Percentiles rank a stretch among this genome's conserved stretches.
phyloP scores from a whole-genome alignment of 2,113 vertebrate species.

The Pionites leucogaster region DNA sequence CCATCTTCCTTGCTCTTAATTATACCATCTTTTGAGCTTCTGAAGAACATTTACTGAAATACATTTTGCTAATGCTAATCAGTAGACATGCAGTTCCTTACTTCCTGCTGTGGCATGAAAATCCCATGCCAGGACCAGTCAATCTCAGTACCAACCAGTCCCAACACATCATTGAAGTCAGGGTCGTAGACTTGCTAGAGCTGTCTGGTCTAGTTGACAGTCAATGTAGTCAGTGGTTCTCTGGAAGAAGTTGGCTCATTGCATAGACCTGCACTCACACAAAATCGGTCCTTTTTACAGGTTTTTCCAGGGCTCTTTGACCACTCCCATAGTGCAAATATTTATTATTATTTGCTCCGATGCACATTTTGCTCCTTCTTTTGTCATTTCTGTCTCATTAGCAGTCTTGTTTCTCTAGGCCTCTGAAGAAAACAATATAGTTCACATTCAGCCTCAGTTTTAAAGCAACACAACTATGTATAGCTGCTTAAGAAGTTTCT shows the following conservation, averaged over 20 bases:
- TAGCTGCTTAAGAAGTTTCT: neutral
- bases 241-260: neutral
- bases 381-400: neutral
- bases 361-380: neutral
- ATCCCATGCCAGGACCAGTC: neutral
- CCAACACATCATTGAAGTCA: neutral
- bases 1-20: neutral
- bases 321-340: neutral
- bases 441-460: neutral
- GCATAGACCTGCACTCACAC: neutral
- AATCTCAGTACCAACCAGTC: neutral
- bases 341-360: neutral
- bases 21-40: neutral
- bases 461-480: neutral
- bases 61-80: neutral
- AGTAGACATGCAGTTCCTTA: neutral
- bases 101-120: neutral
- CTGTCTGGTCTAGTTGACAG: neutral
- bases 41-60: neutral
- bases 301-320: neutral
- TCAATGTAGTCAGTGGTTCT: neutral
- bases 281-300: neutral
- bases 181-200: neutral
- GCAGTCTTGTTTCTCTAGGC: neutral
- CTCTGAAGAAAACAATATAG: neutral